Percentiles rank a stretch among this genome's conserved stretches.
These are phyloP conservation scores for Trichechus manatus DNA, from an alignment of 2,113 vertebrate genomes.

Conservation along the genomic window DNA sequence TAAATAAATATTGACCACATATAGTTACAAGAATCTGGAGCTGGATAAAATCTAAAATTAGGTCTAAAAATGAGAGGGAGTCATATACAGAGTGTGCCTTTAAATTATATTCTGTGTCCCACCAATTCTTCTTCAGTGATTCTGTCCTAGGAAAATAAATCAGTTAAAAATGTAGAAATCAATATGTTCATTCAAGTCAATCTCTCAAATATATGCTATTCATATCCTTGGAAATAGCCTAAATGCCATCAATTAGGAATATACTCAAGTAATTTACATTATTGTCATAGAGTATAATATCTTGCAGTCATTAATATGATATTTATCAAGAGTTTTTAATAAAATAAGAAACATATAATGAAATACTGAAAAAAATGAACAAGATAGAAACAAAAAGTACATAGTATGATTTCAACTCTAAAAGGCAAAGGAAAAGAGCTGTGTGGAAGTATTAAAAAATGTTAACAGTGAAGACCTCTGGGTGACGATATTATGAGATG, in stretches of 20 bases:
- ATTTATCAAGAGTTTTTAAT: conserved; percentile 38
- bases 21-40: conserved; percentile 1
- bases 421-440: neutral
- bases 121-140: neutral
- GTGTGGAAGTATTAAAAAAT: neutral
- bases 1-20: conserved; percentile 63
- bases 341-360: neutral
- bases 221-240: neutral
- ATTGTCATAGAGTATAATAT: neutral
- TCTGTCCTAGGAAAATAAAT: conserved; percentile 5
- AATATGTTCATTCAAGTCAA: neutral
- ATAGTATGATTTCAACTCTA: neutral
- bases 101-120: neutral
- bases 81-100: neutral
- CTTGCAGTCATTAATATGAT: neutral
- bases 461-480: neutral
- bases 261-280: neutral
- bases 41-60: conserved; percentile 14
- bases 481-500: neutral
- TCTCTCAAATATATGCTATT: neutral
- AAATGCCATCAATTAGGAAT: neutral
- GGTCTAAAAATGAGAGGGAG: neutral
- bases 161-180: neutral
- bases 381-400: neutral
- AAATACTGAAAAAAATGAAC: conserved; percentile 40